Evolutionary conservation across 1,140 invertebrate species (phyloP), one percentile per base, ranked within the genome.

Genomic region (Trachymyrmex septentrionalis): DNA sequence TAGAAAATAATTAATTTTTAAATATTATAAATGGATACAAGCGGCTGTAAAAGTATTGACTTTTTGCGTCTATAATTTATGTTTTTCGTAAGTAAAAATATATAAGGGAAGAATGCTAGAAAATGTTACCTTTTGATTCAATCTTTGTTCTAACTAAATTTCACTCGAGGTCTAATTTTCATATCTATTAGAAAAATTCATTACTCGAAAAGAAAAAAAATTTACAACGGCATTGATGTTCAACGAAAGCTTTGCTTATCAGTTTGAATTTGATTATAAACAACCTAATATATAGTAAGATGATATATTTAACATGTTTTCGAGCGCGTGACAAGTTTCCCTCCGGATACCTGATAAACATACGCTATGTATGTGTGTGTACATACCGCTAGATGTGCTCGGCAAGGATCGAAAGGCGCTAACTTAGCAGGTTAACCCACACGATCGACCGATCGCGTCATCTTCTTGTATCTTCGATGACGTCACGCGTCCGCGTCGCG

Each of bases 341-440:
- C 16, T 19, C 16, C 27, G 55, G 55, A 76, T 85, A n/a, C 30
- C 21, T n/a, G 82, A 21, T 66, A 27, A 66, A 63, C 50, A 12
- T 21, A 50, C 21, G 34, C 38, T 38, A 24, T 59, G 21, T 38
- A 27, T 14, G n/a, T 64, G 12, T 64, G 12, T 6, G 57, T 63
- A 61, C 59, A 63, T 63, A 69, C 44, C 38, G 53, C 53, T 80
- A 81, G 87, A 86, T 50, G 21, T 14, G 55, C 66, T 71, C 67
- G 73, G 75, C 81, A 69, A 66, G 85, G 81, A 88, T 90, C 89
- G 87, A 90, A 90, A 85, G 87, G 81, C 87, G 77, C 87, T 87
- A 91, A 89, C 85, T 57, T 87, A 66, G 82, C 90, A 91, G 87
- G 87, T 91, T 86, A 91, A 84, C 90, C 90, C 90, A 91, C 90